Base-by-base conservation (phyloP, 2,888 invertebrate genomes). In the Lasioglossum villosulum region DNA sequence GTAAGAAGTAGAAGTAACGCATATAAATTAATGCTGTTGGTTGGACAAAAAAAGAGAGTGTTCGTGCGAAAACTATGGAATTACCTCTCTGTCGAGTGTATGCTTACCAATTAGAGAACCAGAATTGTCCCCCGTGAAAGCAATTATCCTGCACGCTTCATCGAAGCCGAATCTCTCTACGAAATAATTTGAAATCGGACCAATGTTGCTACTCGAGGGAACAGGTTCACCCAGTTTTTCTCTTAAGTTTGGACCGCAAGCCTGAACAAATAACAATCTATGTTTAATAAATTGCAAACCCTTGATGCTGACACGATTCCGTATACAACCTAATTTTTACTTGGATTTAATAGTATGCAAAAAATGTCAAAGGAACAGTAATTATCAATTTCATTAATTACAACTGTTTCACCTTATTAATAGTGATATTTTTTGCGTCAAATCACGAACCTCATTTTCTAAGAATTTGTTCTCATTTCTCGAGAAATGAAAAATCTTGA, bases 81-180 rank as follows among this genome's bases (percentile, higher is more conserved):
- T 72, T 27, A 68, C 19, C 70, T n/a, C 8, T 34, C n/a, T 45
- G 19, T 27, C 0, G 12, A 5, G 27, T 8, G 45, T 73, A 14
- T 45, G 68, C 92, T 94, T 95, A 96, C 98, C 98, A 87, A 97
- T 97, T 37, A 98, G 95, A 0, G 98, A 98, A 2, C 98, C 97
- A 39, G 98, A 98, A 96, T 99, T 99, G 95, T 99, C 99, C 0
- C 99, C 99, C 0, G 99, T 99, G 95, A 99, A 99, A 0, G 98
- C 97, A 5, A 98, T 96, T 3, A 99, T 96, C 92, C 96, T 96
- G 94, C 99, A 99, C 23, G 97, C 96, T 0, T 97, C 95, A 87
- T 96, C 96, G 95, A 99, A 99, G 27, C 98, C 97, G 95, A 98
- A 99, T 84, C 98, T 96, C 88, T 97, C 97, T 12, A 98, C 97